Percentiles rank a stretch among this genome's conserved stretches.
These are phyloP conservation scores for Agrotis exclamationis DNA, from an alignment of 2,888 invertebrate genomes.

Conservation along the genomic window DNA sequence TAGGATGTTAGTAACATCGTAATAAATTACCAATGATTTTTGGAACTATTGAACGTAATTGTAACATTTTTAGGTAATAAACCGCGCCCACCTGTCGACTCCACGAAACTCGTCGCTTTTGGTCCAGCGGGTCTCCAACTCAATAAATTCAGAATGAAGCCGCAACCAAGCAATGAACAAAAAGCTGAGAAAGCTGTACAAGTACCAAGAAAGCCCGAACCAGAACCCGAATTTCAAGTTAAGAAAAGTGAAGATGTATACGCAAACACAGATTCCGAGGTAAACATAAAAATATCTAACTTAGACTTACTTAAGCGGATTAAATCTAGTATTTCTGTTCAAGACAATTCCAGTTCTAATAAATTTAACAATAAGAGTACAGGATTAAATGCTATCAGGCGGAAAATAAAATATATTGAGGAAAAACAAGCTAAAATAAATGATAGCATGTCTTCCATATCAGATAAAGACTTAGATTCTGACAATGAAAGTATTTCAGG, in stretches of 20 bases:
- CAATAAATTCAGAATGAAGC: conserved; percentile 50
- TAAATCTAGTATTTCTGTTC: neutral
- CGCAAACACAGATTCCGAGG: conserved; percentile 69
- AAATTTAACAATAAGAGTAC: conserved; percentile 11
- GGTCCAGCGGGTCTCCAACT: conserved; percentile 72
- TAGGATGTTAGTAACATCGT: too few species aligned
- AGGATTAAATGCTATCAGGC: conserved; percentile 1
- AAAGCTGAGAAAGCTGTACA: conserved; percentile 6
- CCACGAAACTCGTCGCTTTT: conserved; percentile 55
- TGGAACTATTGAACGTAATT: neutral
- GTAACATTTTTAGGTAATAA: conserved; percentile 29
- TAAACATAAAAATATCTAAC: conserved; percentile 63
- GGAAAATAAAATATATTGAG: conserved; percentile 44
- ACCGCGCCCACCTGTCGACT: neutral
- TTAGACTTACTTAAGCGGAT: conserved; percentile 39
- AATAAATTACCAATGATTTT: too few species aligned
- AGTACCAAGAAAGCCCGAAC: conserved; percentile 28
- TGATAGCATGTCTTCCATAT: conserved; percentile 37
- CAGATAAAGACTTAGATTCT: conserved; percentile 61
- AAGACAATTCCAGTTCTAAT: conserved; percentile 8
- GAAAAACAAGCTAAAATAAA: conserved; percentile 27
- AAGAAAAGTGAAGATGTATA: conserved; percentile 45
- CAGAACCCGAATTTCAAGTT: conserved; percentile 26
- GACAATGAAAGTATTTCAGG: conserved; percentile 71
- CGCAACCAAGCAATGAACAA: conserved; percentile 29